phyloP scores from a whole-genome alignment of 2,888 invertebrate species.

The Nycteola revayana region DNA sequence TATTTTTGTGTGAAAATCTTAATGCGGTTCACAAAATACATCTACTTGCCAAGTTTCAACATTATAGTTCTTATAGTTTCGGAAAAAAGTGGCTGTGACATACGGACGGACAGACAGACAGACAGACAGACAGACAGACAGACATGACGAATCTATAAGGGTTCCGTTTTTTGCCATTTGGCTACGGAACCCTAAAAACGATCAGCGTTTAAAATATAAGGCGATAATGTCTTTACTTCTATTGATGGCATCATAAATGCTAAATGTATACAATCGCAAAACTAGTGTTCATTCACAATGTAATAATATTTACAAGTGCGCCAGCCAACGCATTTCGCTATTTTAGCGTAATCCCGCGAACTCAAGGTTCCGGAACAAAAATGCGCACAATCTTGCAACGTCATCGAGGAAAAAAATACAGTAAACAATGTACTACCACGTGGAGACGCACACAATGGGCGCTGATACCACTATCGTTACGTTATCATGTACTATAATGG shows the following conservation, averaged over 20 bases:
- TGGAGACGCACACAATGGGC: slow-evolving; percentile 38
- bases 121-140: too few species aligned
- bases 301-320: slow-evolving; percentile 15
- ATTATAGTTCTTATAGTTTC: too few species aligned
- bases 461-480: slow-evolving; percentile 64
- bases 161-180: too few species aligned
- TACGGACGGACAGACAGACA: too few species aligned
- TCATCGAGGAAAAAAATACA: slow-evolving; percentile 28
- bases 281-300: slow-evolving; percentile 28
- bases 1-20: too few species aligned
- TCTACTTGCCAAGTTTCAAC: too few species aligned
- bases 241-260: slow-evolving; percentile 21
- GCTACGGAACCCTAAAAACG: too few species aligned
- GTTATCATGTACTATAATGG: slow-evolving; percentile 62
- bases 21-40: too few species aligned
- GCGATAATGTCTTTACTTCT: slow-evolving; percentile 15
- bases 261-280: slow-evolving; percentile 21
- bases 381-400: slow-evolving; percentile 13
- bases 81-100: too few species aligned
- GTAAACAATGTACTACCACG: slow-evolving; percentile 39
- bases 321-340: slow-evolving; percentile 11
- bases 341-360: slow-evolving; percentile 21
- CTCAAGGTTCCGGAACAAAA: slow-evolving; percentile 24
- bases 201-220: too few species aligned
- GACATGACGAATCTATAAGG: too few species aligned